Conservation (phyloP, 2,888 invertebrate species). For the Hedya salicella region DNA sequence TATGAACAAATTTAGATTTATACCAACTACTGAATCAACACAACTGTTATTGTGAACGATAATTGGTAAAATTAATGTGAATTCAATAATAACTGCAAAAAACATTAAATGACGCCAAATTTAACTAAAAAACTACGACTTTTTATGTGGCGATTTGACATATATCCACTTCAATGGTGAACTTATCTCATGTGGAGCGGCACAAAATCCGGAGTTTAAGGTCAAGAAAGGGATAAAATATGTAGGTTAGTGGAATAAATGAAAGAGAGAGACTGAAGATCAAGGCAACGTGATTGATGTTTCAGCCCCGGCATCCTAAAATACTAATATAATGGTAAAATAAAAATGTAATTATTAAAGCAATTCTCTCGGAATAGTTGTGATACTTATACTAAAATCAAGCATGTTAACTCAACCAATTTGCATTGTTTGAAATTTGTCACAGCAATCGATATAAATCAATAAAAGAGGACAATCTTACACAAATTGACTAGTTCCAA, state of each 20-base stretch:
- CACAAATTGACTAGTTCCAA: no score
- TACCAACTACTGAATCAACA: background rate
- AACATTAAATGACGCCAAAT: constrained; percentile 4
- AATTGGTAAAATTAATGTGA: background rate
- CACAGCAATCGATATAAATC: no score
- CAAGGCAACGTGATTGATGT: constrained; percentile 52
- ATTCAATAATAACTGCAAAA: background rate
- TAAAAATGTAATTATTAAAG: background rate
- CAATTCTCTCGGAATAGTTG: background rate
- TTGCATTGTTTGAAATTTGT: no score
- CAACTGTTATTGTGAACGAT: background rate
- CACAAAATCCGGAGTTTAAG: constrained; percentile 71
- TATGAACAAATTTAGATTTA: background rate
- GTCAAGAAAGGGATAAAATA: constrained; percentile 68
- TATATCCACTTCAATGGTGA: constrained; percentile 18
- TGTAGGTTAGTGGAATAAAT: constrained; percentile 51
- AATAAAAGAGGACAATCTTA: no score
- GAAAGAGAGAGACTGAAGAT: constrained; percentile 60
- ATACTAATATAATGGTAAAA: constrained; percentile 1
- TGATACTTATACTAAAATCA: no score
- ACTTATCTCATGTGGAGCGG: constrained; percentile 51
- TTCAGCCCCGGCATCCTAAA: constrained; percentile 24
- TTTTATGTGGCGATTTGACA: background rate
- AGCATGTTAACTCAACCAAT: no score
- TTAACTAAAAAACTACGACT: constrained; percentile 6